phyloP scores from a whole-genome alignment of 2,797 vertebrate genomes.

The Crocodylus rhombifer region DNA sequence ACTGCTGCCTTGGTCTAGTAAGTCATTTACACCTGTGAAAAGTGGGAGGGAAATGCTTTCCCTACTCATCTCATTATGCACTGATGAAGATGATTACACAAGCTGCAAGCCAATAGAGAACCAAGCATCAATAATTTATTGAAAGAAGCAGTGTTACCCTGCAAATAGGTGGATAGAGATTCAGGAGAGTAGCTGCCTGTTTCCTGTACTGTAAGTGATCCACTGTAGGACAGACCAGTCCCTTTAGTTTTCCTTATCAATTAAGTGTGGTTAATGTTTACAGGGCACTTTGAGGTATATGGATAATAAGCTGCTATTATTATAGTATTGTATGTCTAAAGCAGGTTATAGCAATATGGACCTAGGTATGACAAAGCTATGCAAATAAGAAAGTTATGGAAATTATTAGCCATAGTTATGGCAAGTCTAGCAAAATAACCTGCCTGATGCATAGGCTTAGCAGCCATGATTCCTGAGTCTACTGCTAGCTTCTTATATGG shows the following conservation, averaged over 20 bases:
- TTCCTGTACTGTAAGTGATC: neutral
- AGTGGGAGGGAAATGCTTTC: neutral
- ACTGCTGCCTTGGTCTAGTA: neutral
- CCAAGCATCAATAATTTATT: neutral
- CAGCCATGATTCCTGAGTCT: neutral
- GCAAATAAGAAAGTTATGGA: neutral
- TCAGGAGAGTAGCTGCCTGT: neutral
- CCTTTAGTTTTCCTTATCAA: neutral
- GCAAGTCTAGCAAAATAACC: neutral
- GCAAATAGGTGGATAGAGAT: neutral
- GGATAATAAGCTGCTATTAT: neutral
- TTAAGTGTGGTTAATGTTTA: neutral
- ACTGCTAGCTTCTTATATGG: neutral
- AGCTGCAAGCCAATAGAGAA: neutral
- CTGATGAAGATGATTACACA: neutral
- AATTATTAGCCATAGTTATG: neutral
- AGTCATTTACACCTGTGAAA: neutral
- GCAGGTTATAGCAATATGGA: rapidly evolving
- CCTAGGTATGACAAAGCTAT: neutral
- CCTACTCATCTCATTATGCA: neutral
- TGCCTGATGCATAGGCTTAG: neutral
- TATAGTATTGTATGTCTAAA: neutral
- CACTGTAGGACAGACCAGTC: neutral
- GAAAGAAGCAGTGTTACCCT: neutral
- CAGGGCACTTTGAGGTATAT: neutral